Evolutionary conservation across 1,140 invertebrate species (phyloP).

Genomic region (Drosophila albomicans): DNA sequence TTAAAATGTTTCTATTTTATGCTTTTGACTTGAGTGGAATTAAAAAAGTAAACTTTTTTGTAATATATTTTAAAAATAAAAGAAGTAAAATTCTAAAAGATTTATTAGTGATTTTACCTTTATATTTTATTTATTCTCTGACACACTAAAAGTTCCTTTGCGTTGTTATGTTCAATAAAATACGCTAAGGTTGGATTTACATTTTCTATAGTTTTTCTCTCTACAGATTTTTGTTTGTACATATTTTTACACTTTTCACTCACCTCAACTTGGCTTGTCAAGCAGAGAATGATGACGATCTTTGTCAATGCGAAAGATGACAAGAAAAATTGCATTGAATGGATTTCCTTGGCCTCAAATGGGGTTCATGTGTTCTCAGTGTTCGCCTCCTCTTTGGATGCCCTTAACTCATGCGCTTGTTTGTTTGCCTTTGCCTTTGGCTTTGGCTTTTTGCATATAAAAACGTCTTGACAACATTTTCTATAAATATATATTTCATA

Average conservation of each 20-base stretch:
- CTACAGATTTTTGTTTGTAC: background rate
- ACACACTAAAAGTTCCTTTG: background rate
- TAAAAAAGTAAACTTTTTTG: too few relatives aligned
- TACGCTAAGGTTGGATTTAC: too few relatives aligned
- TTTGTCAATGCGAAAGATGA: constrained; percentile 20
- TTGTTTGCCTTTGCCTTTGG: constrained; percentile 21
- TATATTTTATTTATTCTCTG: too few relatives aligned
- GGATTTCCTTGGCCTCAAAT: constrained; percentile 49
- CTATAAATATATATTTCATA: constrained; percentile 70
- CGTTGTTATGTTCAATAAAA: background rate
- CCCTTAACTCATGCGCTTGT: constrained; percentile 48
- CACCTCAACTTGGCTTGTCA: background rate
- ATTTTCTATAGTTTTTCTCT: background rate
- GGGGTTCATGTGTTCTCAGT: constrained; percentile 12
- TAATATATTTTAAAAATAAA: too few relatives aligned
- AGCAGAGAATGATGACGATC: constrained; percentile 15
- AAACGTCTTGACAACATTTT: constrained; percentile 66
- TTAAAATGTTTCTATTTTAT: too few relatives aligned
- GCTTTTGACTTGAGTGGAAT: too few relatives aligned
- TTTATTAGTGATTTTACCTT: too few relatives aligned
- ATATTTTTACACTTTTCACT: constrained; percentile 1
- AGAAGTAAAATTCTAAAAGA: too few relatives aligned
- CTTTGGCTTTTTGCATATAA: constrained; percentile 35
- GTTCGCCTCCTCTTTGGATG: constrained; percentile 11
- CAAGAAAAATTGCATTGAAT: constrained; percentile 32